Conservation (phyloP, 1,140 invertebrate genomes). For the Ostrea denselamellosa region DNA sequence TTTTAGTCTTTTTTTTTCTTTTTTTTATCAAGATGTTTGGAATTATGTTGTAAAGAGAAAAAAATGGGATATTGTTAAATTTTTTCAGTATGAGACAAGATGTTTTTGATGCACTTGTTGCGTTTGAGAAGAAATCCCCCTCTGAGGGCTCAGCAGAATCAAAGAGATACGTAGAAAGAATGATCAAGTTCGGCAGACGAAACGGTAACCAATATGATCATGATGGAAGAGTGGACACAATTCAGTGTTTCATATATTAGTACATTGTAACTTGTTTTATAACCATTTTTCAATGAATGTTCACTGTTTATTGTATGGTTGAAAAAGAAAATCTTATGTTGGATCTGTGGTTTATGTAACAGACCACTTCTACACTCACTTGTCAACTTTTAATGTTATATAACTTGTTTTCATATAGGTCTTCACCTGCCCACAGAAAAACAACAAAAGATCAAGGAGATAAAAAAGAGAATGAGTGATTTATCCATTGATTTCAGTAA, state of each 20-base stretch:
- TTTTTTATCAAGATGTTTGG: no score
- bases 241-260: no score
- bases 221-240: neutral
- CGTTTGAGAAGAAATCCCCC: constrained; percentile 75
- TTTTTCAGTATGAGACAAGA: constrained; percentile 81
- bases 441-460: constrained; percentile 79
- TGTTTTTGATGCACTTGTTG: constrained; percentile 80
- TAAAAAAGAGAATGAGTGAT: constrained; percentile 81
- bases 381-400: no score
- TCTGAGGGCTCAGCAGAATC: constrained; percentile 75
- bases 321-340: no score
- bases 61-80: no score
- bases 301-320: no score
- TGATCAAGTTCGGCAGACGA: constrained; percentile 80
- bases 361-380: no score
- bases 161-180: constrained; percentile 78
- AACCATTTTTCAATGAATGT: no score
- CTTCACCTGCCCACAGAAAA: constrained; percentile 79
- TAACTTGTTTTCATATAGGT: constrained; percentile 68
- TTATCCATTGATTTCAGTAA: constrained; percentile 80
- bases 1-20: no score
- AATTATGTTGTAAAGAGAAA: no score
- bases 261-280: no score
- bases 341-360: no score
- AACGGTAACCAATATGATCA: constrained; percentile 76